Base-by-base conservation (phyloP, 2,113 vertebrate species). In the Stomatorhinus ivindoensis region DNA sequence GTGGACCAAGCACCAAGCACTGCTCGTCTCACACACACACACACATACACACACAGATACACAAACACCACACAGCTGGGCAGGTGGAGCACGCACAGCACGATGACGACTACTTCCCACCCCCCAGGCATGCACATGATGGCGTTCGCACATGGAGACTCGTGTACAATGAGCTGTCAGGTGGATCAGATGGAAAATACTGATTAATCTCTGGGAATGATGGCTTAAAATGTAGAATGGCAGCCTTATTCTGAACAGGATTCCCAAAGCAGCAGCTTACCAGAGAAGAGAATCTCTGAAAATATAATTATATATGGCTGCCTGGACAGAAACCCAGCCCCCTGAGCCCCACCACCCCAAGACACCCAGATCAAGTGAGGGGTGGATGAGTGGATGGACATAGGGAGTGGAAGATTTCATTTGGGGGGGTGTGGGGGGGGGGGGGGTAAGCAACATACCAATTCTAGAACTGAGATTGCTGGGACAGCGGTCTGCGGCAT, bases 381-480 rank as follows among this genome's bases (percentile, higher is more conserved):
- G 53, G 42, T 48, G 88, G 88, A 90, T 92, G 92, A 94, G 84
- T 91, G 88, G 93, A 94, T 93, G 7, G 92, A 92, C 92, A 93
- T 92, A 94, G 58, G 90, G 92, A 93, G 93, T 94, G 91, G 86
- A 11, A 42, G 2, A 90, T 92, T 92, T 93, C 92, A 92, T 89
- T 93, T 91, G 93, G 94, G 95, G 97, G 96, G 96, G 92, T 44
- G 46, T 9, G 91, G 91, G 93, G 94, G 93, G 93, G 92, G 90
- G 90, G 94, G 94, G 93, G 93, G 92, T 95, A 95, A 92, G 96
- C 94, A 97, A 99, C 98, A 97, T 99, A 99, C 98, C 98, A 99
- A 99, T 96, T 99, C 98, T 99, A 99, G 98, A 97, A 99, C 98
- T 98, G 98, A 99, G 97, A 99, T 99, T 97, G 98, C 98, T 97